Evolutionary conservation across 1,140 invertebrate species (phyloP).

Genomic region (Riptortus pedestris): DNA sequence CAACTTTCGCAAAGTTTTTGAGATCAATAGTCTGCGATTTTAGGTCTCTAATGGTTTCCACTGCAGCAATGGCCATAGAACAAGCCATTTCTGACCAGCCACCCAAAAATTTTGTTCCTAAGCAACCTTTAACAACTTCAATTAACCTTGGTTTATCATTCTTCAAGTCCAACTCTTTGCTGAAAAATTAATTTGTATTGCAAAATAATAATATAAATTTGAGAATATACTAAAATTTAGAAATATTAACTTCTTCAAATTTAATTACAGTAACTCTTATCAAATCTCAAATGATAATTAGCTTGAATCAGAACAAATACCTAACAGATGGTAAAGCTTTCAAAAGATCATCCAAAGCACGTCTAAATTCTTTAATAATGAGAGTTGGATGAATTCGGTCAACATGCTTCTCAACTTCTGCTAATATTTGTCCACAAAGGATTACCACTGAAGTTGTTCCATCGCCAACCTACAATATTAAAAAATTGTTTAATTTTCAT

Average conservation of each 20-base stretch:
- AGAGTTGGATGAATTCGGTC: slow-evolving; percentile 86
- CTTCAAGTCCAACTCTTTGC: slow-evolving; percentile 52
- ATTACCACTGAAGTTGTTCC: slow-evolving; percentile 99
- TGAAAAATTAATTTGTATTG: slow-evolving; percentile 14
- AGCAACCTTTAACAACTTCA: slow-evolving; percentile 83
- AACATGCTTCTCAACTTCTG: slow-evolving; percentile 83
- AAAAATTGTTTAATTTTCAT: too few species aligned
- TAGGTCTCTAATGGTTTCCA: slow-evolving; percentile 83
- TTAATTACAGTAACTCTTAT: too few species aligned
- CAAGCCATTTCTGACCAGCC: slow-evolving; percentile 92
- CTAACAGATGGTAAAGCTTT: neutral
- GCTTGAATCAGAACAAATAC: too few species aligned
- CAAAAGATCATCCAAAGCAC: slow-evolving; percentile 83
- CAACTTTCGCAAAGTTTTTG: slow-evolving; percentile 95
- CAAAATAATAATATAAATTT: too few species aligned
- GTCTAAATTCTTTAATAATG: slow-evolving; percentile 88
- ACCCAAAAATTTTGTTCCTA: slow-evolving; percentile 94
- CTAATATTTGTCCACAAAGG: slow-evolving; percentile 89
- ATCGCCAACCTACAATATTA: slow-evolving; percentile 54
- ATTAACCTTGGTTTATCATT: slow-evolving; percentile 69
- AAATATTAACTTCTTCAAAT: too few species aligned
- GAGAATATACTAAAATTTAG: too few species aligned
- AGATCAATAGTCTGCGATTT: slow-evolving; percentile 95
- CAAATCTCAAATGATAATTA: too few species aligned
- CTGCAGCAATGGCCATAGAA: slow-evolving; percentile 89